Base-by-base conservation (phyloP, 2,888 invertebrate genomes). In the Argyresthia goedartella region DNA sequence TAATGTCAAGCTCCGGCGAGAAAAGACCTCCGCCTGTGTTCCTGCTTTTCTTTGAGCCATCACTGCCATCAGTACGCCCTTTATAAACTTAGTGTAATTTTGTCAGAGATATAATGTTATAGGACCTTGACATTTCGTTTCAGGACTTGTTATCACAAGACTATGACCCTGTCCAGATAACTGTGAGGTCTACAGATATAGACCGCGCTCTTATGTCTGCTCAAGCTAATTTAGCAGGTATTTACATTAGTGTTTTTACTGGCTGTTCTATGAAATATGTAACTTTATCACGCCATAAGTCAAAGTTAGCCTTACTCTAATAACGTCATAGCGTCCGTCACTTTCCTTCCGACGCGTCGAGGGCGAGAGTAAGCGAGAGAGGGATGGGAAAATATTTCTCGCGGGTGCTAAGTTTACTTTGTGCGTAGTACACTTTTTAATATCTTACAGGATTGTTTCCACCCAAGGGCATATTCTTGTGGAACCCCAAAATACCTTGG, bases 161-260 rank as follows among this genome's bases (percentile, higher is more conserved):
- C 16, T 87, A 71, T 66, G 73, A 82, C 56, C 82, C 86, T 2
- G 66, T 80, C 39, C 88, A 92, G 67, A 87, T 93, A 49, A 86
- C 88, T 60, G 76, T 94, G 1, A 81, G 88, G 51, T 94, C 95
- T 46, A 96, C 97, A 0, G 95, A 97, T 77, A 92, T 93, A 13
- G 96, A 97, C 76, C 90, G 97, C 33, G 95, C 97, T 0, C 77
- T 97, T 9, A 95, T 95, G 94, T 96, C 95, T 53, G 97, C 95
- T 0, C 89, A 92, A 66, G 88, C 92, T 1, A 92, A 95, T 71
- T 82, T 96, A 56, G 95, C 95, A 51, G 87, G 87, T 86, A 57
- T 52, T 52, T 47, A 35, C 39, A 11, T 25, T 25, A 25, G 25
- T 25, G 25, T 6, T 25, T 25, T 25, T 25, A 6, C 3, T 25